phyloP scores from a whole-genome alignment of 2,113 vertebrate species.

The Dromiciops gliroides region DNA sequence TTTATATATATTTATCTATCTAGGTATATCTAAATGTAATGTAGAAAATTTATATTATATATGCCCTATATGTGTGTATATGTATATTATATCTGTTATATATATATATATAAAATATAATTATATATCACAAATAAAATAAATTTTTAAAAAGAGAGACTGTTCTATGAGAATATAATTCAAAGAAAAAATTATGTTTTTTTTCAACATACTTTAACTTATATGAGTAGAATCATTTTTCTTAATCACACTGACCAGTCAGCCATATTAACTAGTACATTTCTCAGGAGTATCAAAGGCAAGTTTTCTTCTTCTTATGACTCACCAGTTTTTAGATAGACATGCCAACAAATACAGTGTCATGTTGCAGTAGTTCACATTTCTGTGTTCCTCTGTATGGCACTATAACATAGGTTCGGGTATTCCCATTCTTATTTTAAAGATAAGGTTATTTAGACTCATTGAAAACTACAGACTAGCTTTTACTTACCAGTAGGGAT shows the following conservation, averaged over 20 bases:
- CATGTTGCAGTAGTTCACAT: constrained; percentile 13
- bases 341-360: background rate
- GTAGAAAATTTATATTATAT: no score
- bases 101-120: no score
- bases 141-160: constrained; percentile 11
- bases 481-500: background rate
- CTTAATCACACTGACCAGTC: constrained; percentile 30
- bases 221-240: background rate
- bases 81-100: no score
- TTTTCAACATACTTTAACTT: background rate
- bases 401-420: background rate
- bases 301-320: constrained; percentile 41
- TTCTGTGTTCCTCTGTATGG: background rate
- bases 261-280: constrained; percentile 37
- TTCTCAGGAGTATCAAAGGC: constrained; percentile 1
- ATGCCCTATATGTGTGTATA: no score
- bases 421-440: background rate
- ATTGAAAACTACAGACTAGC: background rate
- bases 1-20: no score
- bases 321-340: constrained; percentile 14
- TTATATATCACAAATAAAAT: no score
- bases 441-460: background rate
- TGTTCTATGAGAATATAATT: background rate
- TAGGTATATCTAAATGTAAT: no score
- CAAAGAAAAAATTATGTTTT: background rate